Evolutionary conservation across 2,797 vertebrate genomes (phyloP), one percentile per base, ranked within the genome.

Genomic region (Phalanger gymnotis): DNA sequence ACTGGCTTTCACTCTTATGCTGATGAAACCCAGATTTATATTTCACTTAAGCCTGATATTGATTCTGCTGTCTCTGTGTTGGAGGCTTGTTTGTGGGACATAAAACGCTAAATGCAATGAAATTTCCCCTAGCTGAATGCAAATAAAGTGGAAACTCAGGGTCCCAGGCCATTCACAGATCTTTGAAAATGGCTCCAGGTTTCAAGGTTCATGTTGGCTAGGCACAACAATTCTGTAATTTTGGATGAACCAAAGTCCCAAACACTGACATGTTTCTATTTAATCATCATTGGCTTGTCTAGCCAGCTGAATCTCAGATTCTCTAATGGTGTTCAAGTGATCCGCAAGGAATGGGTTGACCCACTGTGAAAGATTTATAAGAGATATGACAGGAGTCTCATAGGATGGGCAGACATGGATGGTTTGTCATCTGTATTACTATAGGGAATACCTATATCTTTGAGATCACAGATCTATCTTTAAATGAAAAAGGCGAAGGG

Each of bases 11-110:
- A 94, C 96, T 95, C 92, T 98, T 97, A 95, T 97, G 96, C 97
- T 97, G 95, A 98, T 97, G 97, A 96, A 97, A 97, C 94, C 90
- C 93, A 97, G 98, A 97, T 97, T 98, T 98, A 98, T 97, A 96
- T 98, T 98, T 98, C 97, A 96, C 96, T 97, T 97, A 97, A 97
- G 97, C 96, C 96, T 51, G 30, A 93, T 97, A 98, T 97, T 97
- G 98, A 98, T 98, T 97, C 92, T 97, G 54, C 97, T 97, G 92
- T 96, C 97, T 98, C 97, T 91, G 54, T 89, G 58, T 97, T 95
- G 97, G 96, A 96, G 90, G 40, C 95, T 96, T 98, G 95, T 98
- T 98, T 97, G 93, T 95, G 97, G 94, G 96, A 96, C 97, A 94
- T 97, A 97, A 98, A 98, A 97, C 96, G 97, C 97, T 94, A 97